Evolutionary conservation across 2,113 vertebrate species (phyloP).

Genomic region (Calyptomena viridis): DNA sequence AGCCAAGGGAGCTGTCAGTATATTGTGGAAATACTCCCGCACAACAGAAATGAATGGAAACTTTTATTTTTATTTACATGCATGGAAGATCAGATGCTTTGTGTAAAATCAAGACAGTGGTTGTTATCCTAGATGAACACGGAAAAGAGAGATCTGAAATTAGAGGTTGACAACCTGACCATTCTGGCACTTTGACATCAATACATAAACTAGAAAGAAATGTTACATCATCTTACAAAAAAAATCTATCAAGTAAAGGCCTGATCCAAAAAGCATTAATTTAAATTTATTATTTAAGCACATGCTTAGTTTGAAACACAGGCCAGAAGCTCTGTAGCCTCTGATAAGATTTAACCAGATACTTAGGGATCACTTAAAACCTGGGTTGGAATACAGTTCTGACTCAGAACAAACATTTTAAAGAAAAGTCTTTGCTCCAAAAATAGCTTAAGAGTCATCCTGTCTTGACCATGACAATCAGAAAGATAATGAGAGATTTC

Average conservation of each 20-base stretch:
- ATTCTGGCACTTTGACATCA: not conserved
- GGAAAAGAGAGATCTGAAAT: not conserved
- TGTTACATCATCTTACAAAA: not conserved
- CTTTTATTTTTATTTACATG: not conserved
- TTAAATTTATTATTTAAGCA: not conserved
- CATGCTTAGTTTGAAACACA: not conserved
- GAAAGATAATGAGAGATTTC: not conserved
- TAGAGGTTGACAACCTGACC: not conserved
- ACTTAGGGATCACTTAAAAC: not conserved
- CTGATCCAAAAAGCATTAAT: not conserved
- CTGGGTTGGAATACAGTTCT: not conserved
- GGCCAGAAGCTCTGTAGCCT: not conserved
- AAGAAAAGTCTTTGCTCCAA: not conserved
- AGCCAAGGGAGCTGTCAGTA: not conserved
- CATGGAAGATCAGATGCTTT: not conserved
- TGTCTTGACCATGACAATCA: not conserved
- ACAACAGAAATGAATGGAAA: not conserved
- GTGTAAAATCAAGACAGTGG: not conserved
- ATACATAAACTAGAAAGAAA: not conserved
- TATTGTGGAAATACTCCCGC: not conserved
- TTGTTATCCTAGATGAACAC: not conserved
- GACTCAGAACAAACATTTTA: not conserved
- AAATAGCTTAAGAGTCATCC: not conserved
- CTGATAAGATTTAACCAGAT: not conserved
- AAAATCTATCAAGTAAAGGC: not conserved